phyloP scores from a whole-genome alignment of 2,113 vertebrate genomes.

The Vidua macroura region DNA sequence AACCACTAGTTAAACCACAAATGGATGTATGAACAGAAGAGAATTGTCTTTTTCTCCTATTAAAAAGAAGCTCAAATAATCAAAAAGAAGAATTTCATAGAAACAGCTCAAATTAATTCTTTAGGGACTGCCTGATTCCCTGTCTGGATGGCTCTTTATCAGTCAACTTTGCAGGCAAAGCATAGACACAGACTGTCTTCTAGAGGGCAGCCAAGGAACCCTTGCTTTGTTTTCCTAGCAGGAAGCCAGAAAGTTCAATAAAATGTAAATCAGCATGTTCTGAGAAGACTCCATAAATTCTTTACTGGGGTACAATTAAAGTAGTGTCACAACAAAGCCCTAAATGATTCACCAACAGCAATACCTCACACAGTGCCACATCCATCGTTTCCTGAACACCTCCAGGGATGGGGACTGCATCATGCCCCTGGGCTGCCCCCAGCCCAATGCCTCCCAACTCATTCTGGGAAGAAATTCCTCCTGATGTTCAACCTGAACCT shows the following conservation, averaged over 20 bases:
- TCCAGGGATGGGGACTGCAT: not conserved
- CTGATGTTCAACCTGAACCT: not conserved
- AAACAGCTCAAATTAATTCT: not conserved
- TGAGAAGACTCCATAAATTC: not conserved
- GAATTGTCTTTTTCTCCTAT: not conserved
- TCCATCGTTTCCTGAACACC: not conserved
- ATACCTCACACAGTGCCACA: not conserved
- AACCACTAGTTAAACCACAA: not conserved
- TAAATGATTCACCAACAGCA: not conserved
- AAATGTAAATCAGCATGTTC: not conserved
- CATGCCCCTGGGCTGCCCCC: not conserved
- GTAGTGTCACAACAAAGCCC: not conserved
- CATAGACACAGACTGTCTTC: not conserved
- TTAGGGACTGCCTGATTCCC: not conserved
- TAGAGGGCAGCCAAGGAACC: not conserved
- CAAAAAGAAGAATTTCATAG: not conserved
- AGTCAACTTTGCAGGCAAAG: not conserved
- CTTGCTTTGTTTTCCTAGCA: not conserved
- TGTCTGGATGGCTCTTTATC: not conserved
- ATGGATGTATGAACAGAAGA: not conserved
- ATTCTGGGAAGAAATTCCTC: not conserved
- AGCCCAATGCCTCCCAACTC: not conserved
- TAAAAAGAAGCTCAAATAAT: not conserved
- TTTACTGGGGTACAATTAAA: not conserved
- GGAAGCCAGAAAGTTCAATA: not conserved